These are phyloP conservation scores for Bradypus variegatus DNA, from an alignment of 2,797 vertebrate species.

Conservation along the genomic window DNA sequence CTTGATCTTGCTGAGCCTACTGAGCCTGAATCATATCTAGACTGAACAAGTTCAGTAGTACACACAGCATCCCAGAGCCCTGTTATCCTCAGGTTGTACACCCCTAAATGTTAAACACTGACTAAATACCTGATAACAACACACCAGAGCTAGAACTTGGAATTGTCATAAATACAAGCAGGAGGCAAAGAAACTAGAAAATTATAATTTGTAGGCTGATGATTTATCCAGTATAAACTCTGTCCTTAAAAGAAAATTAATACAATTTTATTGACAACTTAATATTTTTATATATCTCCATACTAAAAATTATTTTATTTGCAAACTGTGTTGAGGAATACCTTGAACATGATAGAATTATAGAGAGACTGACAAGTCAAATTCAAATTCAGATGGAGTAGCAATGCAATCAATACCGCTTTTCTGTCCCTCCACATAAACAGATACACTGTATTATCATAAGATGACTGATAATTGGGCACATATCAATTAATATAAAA, in stretches of 20 bases:
- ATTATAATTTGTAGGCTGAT: not conserved
- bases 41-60: not conserved
- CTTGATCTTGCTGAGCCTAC: not conserved
- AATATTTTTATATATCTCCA: not conserved
- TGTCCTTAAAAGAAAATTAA: not conserved
- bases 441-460: not conserved
- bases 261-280: not conserved
- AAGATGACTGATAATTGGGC: conserved; percentile 1
- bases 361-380: not conserved
- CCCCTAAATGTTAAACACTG: not conserved
- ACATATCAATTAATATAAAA: conserved; percentile 12
- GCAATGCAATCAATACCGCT: not conserved
- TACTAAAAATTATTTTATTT: not conserved
- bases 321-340: not conserved
- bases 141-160: not conserved
- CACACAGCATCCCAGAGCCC: not conserved
- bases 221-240: not conserved
- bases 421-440: conserved; percentile 19
- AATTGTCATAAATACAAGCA: not conserved
- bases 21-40: not conserved
- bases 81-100: not conserved
- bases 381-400: not conserved
- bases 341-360: not conserved
- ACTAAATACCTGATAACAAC: not conserved
- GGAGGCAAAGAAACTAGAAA: not conserved